Percentiles rank a stretch among this genome's conserved stretches.
phyloP scores from a whole-genome alignment of 1,140 invertebrate genomes.

The Theocolax elegans region DNA sequence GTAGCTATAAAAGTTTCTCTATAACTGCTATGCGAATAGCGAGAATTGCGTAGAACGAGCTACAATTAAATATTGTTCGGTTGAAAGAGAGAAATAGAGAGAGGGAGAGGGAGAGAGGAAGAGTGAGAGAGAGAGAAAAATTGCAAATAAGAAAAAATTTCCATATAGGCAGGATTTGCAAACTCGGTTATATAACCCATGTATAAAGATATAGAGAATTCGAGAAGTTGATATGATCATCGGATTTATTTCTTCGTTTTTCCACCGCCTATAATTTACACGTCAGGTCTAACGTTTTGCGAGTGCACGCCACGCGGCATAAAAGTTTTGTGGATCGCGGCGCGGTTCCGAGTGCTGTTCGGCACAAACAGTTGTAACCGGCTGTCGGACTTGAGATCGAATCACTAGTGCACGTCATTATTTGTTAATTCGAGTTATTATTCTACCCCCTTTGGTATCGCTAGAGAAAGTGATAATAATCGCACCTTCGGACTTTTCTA shows the following conservation, averaged over 20 bases:
- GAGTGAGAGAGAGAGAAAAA: too few relatives aligned
- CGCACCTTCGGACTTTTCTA: not conserved
- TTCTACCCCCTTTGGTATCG: conserved; percentile 12
- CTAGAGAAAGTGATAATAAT: conserved; percentile 21
- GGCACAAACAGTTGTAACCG: conserved; percentile 26
- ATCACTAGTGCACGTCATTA: conserved; percentile 35
- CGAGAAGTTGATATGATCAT: conserved; percentile 5
- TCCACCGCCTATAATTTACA: conserved; percentile 30
- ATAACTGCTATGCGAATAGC: too few relatives aligned
- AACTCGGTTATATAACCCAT: too few relatives aligned
- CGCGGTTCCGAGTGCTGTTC: not conserved
- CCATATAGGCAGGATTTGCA: too few relatives aligned
- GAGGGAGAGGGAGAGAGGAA: too few relatives aligned
- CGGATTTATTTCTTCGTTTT: conserved; percentile 31
- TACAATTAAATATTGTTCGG: too few relatives aligned
- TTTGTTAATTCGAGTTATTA: conserved; percentile 42
- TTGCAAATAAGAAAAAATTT: too few relatives aligned
- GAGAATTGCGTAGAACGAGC: too few relatives aligned
- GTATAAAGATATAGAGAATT: conserved; percentile 28
- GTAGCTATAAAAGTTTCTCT: too few relatives aligned
- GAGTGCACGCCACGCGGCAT: conserved; percentile 17
- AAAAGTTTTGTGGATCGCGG: conserved; percentile 25
- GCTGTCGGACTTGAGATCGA: conserved; percentile 25
- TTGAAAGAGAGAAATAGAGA: too few relatives aligned
- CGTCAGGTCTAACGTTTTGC: conserved; percentile 6